Evolutionary conservation across 2,113 vertebrate species (phyloP).

Genomic region (Delphinus delphis): DNA sequence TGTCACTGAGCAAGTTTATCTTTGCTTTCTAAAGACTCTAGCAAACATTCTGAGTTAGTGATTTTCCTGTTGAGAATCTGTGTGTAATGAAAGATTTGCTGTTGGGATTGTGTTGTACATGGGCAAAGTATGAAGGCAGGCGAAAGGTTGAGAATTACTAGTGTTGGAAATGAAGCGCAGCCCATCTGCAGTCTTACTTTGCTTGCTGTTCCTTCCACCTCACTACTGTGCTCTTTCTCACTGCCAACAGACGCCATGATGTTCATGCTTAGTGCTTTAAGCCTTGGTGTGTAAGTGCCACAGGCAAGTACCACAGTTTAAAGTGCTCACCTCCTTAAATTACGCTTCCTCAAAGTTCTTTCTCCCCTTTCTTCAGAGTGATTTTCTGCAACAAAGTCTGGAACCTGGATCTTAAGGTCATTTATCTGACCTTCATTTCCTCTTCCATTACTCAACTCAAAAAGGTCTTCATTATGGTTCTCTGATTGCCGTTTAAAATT

Average conservation of each 20-base stretch:
- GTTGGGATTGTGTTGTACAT: not conserved
- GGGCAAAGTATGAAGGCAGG: not conserved
- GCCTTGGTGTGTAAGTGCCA: not conserved
- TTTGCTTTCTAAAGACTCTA: slow-evolving; percentile 23
- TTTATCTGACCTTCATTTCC: slow-evolving; percentile 37
- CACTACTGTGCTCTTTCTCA: not conserved
- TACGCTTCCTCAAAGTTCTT: not conserved
- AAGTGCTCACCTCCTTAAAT: not conserved
- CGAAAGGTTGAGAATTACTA: not conserved
- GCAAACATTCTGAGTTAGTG: not conserved
- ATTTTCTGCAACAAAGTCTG: slow-evolving; percentile 7
- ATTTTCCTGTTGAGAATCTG: not conserved
- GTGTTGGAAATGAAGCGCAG: not conserved
- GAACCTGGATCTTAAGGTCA: not conserved
- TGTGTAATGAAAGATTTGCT: not conserved
- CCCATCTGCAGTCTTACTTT: not conserved
- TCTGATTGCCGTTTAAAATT: slow-evolving; percentile 25
- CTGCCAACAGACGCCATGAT: not conserved
- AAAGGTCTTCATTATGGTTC: not conserved
- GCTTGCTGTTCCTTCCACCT: not conserved
- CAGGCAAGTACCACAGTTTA: not conserved
- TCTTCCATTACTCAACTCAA: not conserved
- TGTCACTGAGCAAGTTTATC: not conserved
- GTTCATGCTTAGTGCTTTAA: not conserved
- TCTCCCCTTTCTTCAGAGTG: not conserved